A percentile compares a stretch with the other conserved stretches of the same genome.
Evolutionary conservation across 2,797 vertebrate species (phyloP).

Genomic region (Mus minutoides): DNA sequence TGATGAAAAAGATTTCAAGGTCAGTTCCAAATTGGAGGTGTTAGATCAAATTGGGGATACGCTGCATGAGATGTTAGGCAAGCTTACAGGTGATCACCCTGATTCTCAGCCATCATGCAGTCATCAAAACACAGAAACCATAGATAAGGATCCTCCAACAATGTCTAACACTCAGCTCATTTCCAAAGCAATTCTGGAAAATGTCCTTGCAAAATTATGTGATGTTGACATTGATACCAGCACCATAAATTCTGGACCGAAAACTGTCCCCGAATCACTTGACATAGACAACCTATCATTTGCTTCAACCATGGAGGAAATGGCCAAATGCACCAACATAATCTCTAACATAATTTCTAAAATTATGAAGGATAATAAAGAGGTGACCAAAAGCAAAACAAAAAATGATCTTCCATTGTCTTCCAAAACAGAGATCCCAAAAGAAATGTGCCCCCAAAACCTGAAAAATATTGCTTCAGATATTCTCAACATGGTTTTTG

Average conservation of each 20-base stretch:
- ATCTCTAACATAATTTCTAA: conserved; percentile 70
- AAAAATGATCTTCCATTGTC: not conserved
- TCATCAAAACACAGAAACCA: not conserved
- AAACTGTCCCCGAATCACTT: not conserved
- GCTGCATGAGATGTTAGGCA: conserved; percentile 71
- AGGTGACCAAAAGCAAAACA: not conserved
- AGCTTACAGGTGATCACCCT: not conserved
- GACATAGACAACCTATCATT: conserved; percentile 67
- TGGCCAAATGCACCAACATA: conserved; percentile 67
- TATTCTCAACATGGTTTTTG: conserved; percentile 78
- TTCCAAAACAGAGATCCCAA: not conserved
- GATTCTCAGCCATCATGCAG: not conserved
- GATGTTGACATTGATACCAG: conserved; percentile 17
- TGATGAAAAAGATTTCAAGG: conserved; percentile 14
- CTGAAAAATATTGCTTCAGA: conserved; percentile 70
- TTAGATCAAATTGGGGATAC: conserved; percentile 75
- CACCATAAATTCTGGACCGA: conserved; percentile 8
- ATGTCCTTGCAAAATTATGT: conserved; percentile 76
- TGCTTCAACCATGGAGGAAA: conserved; percentile 68
- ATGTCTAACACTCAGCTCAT: conserved; percentile 61
- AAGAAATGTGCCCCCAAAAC: conserved; percentile 47
- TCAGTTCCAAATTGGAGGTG: conserved; percentile 50
- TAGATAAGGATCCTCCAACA: not conserved
- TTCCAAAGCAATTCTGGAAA: conserved; percentile 77
- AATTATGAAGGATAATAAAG: not conserved